Base-by-base conservation (phyloP, 2,888 invertebrate species). In the Andrena praecox region DNA sequence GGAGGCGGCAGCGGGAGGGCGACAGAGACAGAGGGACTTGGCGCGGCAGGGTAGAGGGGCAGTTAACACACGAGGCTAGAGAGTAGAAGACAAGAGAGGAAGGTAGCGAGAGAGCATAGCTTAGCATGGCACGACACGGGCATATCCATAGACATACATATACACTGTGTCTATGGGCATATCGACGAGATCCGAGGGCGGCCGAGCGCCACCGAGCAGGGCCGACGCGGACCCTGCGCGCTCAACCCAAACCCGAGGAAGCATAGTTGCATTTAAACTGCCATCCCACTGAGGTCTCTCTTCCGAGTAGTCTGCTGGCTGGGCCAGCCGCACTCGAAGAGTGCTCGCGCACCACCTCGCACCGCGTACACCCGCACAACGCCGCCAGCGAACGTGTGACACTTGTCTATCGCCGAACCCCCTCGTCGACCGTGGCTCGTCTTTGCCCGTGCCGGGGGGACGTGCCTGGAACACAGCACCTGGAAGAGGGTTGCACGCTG, bases 181-280 rank as follows among this genome's bases (percentile, higher is more conserved):
- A 93, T 92, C 93, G 93, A 92, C 92, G 91, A 89, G 91, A 90
- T 78, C 91, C 93, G 93, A 93, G 87, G 64, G 62, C 73, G 76
- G 60, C 86, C 93, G 93, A 92, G 83, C 48, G 54, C 66, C 50
- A 33, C 91, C 93, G 93, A 93, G 82, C 79, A 72, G 69, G 67
- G 78, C 89, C 91, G 89, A 91, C 87, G 83, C 84, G 82, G 87
- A 90, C 90, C 90, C 90, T 90, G 91, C 89, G 91, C 91, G 90
- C 90, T 91, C 90, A 89, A 90, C 89, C 90, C 87, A 90, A 90
- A 88, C 90, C 89, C 88, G 90, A 91, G 90, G 86, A 89, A 90
- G 91, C 92, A 91, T 92, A 93, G 93, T 93, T 92, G 92, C 92
- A 91, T 92, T 92, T 91, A 92, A 92, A 92, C 92, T 89, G 90